A percentile compares a stretch with the other conserved stretches of the same genome.
Conservation (phyloP, 2,888 invertebrate genomes). For the Danaus chrysippus region DNA sequence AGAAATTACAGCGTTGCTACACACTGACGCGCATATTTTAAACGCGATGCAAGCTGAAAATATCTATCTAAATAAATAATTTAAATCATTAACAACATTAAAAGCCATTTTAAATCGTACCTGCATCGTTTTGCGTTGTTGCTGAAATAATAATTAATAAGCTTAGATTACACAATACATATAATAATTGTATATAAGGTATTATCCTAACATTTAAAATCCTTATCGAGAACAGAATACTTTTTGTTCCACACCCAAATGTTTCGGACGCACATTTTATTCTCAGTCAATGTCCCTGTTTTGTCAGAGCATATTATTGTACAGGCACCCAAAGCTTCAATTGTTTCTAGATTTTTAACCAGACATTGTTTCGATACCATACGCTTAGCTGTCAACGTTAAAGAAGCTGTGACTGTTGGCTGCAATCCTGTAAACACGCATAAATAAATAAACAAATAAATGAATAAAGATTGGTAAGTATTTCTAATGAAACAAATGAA, state of each 20-base stretch:
- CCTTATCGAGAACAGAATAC: slow-evolving; percentile 86
- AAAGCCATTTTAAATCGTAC: slow-evolving; percentile 31
- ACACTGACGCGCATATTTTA: slow-evolving; percentile 94
- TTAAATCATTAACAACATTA: background rate
- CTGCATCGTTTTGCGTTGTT: slow-evolving; percentile 43
- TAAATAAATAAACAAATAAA: background rate
- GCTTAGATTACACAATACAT: slow-evolving; percentile 1
- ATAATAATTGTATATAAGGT: background rate
- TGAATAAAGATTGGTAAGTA: background rate
- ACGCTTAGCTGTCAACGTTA: slow-evolving; percentile 97
- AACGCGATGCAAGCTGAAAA: slow-evolving; percentile 85
- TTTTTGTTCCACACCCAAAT: slow-evolving; percentile 98
- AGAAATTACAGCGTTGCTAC: slow-evolving; percentile 96
- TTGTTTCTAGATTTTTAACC: slow-evolving; percentile 99
- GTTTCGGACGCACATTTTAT: slow-evolving; percentile 98
- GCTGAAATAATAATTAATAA: slow-evolving; percentile 42
- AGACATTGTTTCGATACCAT: slow-evolving; percentile 99
- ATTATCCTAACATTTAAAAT: slow-evolving; percentile 42
- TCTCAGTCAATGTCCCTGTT: slow-evolving; percentile 98
- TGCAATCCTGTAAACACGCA: slow-evolving; percentile 82
- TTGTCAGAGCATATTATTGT: slow-evolving; percentile 99
- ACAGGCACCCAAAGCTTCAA: slow-evolving; percentile 98
- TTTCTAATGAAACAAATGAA: too few species aligned
- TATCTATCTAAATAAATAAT: slow-evolving; percentile 1
- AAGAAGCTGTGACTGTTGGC: slow-evolving; percentile 98